phyloP scores from a whole-genome alignment of 2,113 vertebrate species.

The Perca fluviatilis region DNA sequence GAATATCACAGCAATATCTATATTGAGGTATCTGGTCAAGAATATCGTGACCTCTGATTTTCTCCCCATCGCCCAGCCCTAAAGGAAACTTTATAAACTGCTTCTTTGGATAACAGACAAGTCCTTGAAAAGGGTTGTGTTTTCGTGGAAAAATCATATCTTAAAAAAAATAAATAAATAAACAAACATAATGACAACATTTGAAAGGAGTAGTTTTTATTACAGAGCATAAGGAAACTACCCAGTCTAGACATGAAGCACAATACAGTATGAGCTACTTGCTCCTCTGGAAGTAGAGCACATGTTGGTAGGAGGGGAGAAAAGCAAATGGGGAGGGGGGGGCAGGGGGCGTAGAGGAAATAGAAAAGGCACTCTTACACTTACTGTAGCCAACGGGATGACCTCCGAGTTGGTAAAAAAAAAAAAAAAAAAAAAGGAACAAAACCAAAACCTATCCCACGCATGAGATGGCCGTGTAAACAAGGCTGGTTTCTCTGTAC shows the following conservation, averaged over 20 bases:
- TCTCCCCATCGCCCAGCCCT: no score
- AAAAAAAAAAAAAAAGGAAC: no score
- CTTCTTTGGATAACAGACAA: neutral
- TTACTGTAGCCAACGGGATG: constrained; percentile 82
- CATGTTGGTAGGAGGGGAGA: constrained; percentile 40
- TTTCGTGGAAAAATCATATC: neutral
- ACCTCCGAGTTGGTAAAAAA: constrained; percentile 55
- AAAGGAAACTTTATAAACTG: neutral
- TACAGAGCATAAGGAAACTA: constrained; percentile 75
- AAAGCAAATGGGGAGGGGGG: constrained; percentile 45
- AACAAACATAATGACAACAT: constrained; percentile 2
- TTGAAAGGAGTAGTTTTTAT: constrained; percentile 76
- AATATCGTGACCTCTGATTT: no score
- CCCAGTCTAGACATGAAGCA: constrained; percentile 68
- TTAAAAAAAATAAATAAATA: neutral
- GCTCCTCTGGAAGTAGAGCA: constrained; percentile 65
- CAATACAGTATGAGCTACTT: constrained; percentile 71
- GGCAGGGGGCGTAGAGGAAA: constrained; percentile 68
- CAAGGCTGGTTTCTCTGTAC: constrained; percentile 97
- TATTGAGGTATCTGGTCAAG: no score
- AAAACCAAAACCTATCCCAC: constrained; percentile 42
- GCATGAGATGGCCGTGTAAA: constrained; percentile 87
- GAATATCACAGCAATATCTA: no score
- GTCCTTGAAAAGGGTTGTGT: neutral
- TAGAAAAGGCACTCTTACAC: constrained; percentile 90